Evolutionary conservation across 2,113 vertebrate genomes (phyloP), one percentile per base, ranked within the genome.

Genomic region (Entomyzon cyanotis): DNA sequence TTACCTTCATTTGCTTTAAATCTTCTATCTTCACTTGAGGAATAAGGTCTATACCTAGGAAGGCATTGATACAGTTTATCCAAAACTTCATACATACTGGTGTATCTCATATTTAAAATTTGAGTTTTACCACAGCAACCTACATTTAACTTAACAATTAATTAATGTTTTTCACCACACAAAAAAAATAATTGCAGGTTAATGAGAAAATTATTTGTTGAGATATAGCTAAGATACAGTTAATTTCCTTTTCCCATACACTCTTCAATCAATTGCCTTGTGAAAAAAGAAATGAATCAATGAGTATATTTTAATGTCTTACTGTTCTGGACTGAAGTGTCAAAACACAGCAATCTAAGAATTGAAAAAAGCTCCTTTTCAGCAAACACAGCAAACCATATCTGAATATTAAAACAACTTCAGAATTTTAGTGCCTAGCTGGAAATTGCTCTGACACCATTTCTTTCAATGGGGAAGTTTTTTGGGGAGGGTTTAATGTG

Each of bases 1-100:
- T 98, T 96, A 99, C 99, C 98, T 99, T 99, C 99, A 99, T 99
- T 95, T 99, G 99, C 96, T 99, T 99, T 88, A 99, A 97, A 94
- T 99, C 99, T 93, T 99, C 99, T 96, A 99, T 99, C 96, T 98
- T 99, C 92, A 99, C 98, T 95, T 99, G 99, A 97, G 99, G 99
- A 96, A 99, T 98, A 31, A 99, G 97, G 60, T 98, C 98, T 74
- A 98, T 97, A 97, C 99, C 99, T 99, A 94, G 87, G 47, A 97
- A 97, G 46, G 67, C 50, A 95, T 77, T 73, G 62, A 69, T 59
- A 92, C 2, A 62, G 65, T 74, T 93, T 84, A 93, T 84, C 24
- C 91, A 64, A 83, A 93, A 39, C 16, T 55, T 94, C 33, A 83
- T n/a, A 46, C 15, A 24, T 11, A 42, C 14, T 59, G 56, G 21